Base-by-base conservation (phyloP, 1,140 invertebrate species). In the Drosophila serrata region DNA sequence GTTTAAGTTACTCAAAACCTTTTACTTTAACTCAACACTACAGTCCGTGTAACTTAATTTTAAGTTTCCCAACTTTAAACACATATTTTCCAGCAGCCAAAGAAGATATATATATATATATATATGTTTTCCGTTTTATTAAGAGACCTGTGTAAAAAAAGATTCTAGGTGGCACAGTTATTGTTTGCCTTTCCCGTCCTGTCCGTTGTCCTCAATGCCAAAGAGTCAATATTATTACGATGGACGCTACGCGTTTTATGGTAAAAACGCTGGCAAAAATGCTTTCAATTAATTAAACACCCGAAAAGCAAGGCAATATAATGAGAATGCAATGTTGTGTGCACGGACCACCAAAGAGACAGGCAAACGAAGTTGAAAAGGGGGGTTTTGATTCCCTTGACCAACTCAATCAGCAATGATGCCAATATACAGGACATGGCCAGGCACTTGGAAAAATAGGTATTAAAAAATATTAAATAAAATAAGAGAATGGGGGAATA, bases 251-350 rank as follows among this genome's bases (percentile, higher is more conserved):
- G 5, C 39, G 35, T 42, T 45, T 45, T n/a, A n/a, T 40, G 35
- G 49, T 81, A 84, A 87, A 87, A 87, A 55, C 69, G 75, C 63
- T 62, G 80, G 84, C 67, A 81, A 78, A 87, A 88, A 90, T 88
- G 84, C 74, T 88, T 84, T 90, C 85, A 88, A 88, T 88, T 88
- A 88, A 88, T 88, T 88, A 88, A 88, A 90, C 84, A 90, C 84
- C 80, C 75, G 62, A 88, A 69, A 81, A 76, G 70, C 75, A 61
- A 79, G 55, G 67, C 59, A 53, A 53, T 60, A 75, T 64, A 68
- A 82, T 67, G 70, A 81, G 78, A 78, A 75, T 61, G 75, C 62
- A 76, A 51, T 65, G 62, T 42, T 19, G 55, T 46, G 75, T 58
- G 46, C 63, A 70, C 42, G 65, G 64, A 70, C 46, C 60, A 56